Conservation (phyloP, 1,140 invertebrate genomes). For the Drosophila simulans region DNA sequence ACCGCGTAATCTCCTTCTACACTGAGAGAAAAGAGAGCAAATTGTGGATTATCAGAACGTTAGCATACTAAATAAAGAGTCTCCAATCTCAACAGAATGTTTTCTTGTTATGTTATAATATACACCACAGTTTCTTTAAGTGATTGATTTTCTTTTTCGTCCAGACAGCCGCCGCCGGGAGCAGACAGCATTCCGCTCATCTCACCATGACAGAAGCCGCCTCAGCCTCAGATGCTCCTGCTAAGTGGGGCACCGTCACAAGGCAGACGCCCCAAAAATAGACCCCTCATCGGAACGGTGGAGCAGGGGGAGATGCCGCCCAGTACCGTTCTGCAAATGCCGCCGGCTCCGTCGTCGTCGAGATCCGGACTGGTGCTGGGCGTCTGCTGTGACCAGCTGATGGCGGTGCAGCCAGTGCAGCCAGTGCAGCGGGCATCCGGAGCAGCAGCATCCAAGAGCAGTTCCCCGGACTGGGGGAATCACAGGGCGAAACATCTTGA, state of each 20-base stretch:
- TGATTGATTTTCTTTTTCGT: slow-evolving; percentile 35
- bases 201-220: slow-evolving; percentile 71
- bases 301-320: slow-evolving; percentile 58
- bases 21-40: slow-evolving; percentile 1
- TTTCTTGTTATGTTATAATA: too few relatives aligned
- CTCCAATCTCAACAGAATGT: too few relatives aligned
- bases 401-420: slow-evolving; percentile 52
- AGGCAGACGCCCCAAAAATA: slow-evolving; percentile 79
- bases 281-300: slow-evolving; percentile 23
- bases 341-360: slow-evolving; percentile 41
- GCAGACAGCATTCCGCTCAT: slow-evolving; percentile 74
- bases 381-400: slow-evolving; percentile 76
- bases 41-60: background rate
- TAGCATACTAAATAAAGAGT: too few relatives aligned
- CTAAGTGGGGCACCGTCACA: slow-evolving; percentile 80
- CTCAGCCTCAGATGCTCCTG: slow-evolving; percentile 37
- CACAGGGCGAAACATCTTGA: slow-evolving; percentile 20
- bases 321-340: slow-evolving; percentile 66
- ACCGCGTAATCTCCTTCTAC: slow-evolving; percentile 1
- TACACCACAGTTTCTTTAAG: background rate
- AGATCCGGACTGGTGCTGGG: slow-evolving; percentile 69
- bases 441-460: slow-evolving; percentile 19
- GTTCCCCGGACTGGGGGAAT: slow-evolving; percentile 12
- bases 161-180: slow-evolving; percentile 65
- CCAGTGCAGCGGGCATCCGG: slow-evolving; percentile 19